Conservation (phyloP, 2,888 invertebrate genomes). For the Ornithoptera alexandrae region DNA sequence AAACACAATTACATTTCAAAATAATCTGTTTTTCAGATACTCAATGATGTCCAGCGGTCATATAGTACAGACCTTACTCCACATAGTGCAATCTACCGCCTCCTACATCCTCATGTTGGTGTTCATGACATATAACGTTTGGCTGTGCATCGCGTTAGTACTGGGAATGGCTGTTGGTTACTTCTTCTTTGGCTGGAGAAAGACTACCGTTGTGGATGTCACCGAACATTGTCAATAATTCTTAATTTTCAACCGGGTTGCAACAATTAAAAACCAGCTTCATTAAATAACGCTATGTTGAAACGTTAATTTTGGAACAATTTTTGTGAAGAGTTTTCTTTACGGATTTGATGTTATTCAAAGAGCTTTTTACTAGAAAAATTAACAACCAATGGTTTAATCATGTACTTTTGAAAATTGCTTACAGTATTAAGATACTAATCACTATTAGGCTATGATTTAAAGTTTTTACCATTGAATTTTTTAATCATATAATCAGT, state of each 20-base stretch:
- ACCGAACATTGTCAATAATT: constrained; percentile 95
- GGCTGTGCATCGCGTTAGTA: constrained; percentile 93
- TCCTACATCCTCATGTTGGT: constrained; percentile 97
- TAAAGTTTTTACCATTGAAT: not conserved
- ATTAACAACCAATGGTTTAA: not conserved
- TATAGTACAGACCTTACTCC: constrained; percentile 90
- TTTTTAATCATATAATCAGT: constrained; percentile 4
- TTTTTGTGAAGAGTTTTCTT: not conserved
- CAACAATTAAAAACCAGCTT: not conserved
- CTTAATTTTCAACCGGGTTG: not conserved
- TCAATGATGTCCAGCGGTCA: constrained; percentile 91
- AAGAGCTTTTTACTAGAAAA: not conserved
- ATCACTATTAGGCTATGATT: not conserved
- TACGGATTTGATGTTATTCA: not conserved
- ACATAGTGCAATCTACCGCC: constrained; percentile 92
- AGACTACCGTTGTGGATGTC: constrained; percentile 92
- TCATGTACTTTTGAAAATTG: constrained; percentile 7
- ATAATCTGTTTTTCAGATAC: constrained; percentile 80
- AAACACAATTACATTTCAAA: not conserved
- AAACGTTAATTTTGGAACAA: not conserved
- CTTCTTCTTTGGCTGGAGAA: constrained; percentile 97
- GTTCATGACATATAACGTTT: constrained; percentile 98
- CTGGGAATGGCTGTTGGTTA: constrained; percentile 95
- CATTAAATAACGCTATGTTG: not conserved
- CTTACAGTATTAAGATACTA: constrained; percentile 13